Evolutionary conservation across 2,113 vertebrate species (phyloP).

Genomic region (Macquaria ambigua): DNA sequence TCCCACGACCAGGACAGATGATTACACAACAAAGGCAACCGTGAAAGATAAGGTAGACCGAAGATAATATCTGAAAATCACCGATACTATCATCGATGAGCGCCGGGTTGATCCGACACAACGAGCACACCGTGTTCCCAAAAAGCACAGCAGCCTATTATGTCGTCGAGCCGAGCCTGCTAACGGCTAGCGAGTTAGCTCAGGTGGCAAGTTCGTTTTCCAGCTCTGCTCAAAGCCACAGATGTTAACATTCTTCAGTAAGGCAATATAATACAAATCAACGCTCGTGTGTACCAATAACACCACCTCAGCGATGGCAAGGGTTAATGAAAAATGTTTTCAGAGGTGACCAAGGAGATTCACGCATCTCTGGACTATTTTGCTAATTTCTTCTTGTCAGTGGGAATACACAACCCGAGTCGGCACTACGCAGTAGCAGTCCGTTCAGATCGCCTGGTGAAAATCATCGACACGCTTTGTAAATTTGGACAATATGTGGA

Average conservation of each 20-base stretch:
- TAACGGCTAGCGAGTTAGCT: slow-evolving; percentile 55
- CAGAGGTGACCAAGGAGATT: slow-evolving; percentile 30
- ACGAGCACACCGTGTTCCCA: slow-evolving; percentile 66
- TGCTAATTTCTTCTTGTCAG: slow-evolving; percentile 70
- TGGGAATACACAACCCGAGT: slow-evolving; percentile 40
- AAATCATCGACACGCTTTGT: not conserved
- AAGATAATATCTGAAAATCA: not conserved
- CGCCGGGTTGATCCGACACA: slow-evolving; percentile 10
- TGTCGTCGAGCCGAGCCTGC: slow-evolving; percentile 61
- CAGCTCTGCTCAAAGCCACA: slow-evolving; percentile 5
- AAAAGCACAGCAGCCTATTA: slow-evolving; percentile 44
- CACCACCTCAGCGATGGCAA: not conserved
- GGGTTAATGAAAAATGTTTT: slow-evolving; percentile 16
- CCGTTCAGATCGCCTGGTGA: slow-evolving; percentile 57
- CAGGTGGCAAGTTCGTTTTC: slow-evolving; percentile 46
- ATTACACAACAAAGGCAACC: slow-evolving; percentile 10
- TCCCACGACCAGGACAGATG: slow-evolving; percentile 7
- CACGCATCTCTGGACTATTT: slow-evolving; percentile 58
- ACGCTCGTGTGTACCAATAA: not conserved
- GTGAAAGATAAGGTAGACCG: not conserved
- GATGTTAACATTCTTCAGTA: slow-evolving; percentile 32
- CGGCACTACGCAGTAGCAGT: slow-evolving; percentile 57
- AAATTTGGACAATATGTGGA: not conserved
- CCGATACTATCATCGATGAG: not conserved
- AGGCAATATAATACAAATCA: not conserved